These are phyloP conservation scores for Aegithalos caudatus DNA, from an alignment of 2,113 vertebrate species.

Conservation along the genomic window DNA sequence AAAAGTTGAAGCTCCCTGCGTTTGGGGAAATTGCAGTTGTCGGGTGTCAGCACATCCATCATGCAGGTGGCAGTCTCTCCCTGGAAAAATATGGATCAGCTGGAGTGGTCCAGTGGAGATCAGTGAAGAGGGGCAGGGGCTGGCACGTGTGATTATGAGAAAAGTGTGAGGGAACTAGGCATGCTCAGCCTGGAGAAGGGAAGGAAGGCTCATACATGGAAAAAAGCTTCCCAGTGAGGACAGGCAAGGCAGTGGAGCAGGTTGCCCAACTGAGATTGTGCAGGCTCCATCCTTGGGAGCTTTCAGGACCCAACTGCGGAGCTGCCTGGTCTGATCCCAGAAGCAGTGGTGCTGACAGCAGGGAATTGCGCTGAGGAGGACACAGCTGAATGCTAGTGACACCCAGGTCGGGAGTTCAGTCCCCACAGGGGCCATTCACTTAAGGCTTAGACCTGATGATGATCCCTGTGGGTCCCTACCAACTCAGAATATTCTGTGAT, in stretches of 20 bases:
- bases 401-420: no score
- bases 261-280: not conserved
- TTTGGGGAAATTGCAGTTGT: not conserved
- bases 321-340: not conserved
- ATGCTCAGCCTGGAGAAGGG: not conserved
- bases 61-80: not conserved
- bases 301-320: not conserved
- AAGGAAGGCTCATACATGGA: not conserved
- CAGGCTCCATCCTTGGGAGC: not conserved
- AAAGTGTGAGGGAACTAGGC: not conserved
- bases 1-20: not conserved
- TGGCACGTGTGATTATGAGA: not conserved
- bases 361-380: not conserved
- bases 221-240: not conserved
- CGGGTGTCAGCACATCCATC: not conserved
- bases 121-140: not conserved
- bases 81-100: not conserved
- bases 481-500: not conserved
- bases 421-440: no score
- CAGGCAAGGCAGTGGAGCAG: not conserved
- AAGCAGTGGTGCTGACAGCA: not conserved
- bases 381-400: no score
- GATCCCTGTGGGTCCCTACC: not conserved
- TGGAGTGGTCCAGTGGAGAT: no score
- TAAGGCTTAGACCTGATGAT: not conserved